Evolutionary conservation across 2,113 vertebrate species (phyloP).

Genomic region (Phrynosoma platyrhinos): DNA sequence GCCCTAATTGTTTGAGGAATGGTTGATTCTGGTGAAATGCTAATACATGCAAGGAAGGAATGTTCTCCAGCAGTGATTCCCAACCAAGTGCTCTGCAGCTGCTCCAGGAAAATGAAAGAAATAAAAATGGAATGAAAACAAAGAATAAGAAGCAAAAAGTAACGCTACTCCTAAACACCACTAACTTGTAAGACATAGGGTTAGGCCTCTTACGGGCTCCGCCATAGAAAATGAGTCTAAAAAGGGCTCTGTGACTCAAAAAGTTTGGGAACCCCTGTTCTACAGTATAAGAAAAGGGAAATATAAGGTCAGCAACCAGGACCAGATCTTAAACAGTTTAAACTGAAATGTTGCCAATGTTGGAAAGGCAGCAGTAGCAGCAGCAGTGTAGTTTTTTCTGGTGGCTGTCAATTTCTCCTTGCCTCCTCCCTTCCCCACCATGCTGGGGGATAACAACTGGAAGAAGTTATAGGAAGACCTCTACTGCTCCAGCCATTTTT

Average conservation of each 20-base stretch:
- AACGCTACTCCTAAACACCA: too few relatives aligned
- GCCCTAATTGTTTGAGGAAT: background rate
- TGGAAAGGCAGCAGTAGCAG: background rate
- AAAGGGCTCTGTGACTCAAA: too few relatives aligned
- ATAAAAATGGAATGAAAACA: too few relatives aligned
- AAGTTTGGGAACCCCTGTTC: too few relatives aligned
- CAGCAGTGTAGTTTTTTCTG: background rate
- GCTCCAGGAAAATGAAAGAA: too few relatives aligned
- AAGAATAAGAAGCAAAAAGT: too few relatives aligned
- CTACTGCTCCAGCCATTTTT: background rate
- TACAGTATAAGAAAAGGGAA: background rate
- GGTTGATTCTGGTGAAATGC: background rate
- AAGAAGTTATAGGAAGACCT: background rate
- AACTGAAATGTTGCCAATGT: background rate
- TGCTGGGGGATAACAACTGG: background rate
- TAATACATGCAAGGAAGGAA: conserved; percentile 9
- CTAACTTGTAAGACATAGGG: too few relatives aligned
- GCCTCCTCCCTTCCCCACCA: background rate
- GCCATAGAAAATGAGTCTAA: too few relatives aligned
- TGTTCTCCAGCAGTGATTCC: too few relatives aligned
- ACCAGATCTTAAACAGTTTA: background rate
- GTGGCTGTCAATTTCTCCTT: too few relatives aligned
- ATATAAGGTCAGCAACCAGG: background rate
- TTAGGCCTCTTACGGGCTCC: too few relatives aligned
- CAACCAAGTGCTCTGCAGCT: too few relatives aligned